Evolutionary conservation across 2,113 vertebrate genomes (phyloP).

Genomic region (Esox niger): DNA sequence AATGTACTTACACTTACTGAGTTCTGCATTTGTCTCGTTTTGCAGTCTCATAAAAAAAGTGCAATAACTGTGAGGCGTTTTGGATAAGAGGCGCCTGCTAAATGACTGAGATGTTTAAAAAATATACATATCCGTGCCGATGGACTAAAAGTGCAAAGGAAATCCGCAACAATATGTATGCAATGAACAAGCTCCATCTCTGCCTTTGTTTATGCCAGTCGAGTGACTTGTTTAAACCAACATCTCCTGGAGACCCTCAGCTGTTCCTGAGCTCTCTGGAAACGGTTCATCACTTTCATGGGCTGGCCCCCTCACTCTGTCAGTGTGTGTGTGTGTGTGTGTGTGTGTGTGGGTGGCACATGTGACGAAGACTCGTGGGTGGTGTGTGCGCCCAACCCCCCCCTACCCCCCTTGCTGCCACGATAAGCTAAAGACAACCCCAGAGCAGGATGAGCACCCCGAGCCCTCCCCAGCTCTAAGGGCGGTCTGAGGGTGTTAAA

Average conservation of each 20-base stretch:
- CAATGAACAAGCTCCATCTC: neutral
- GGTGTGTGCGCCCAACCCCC: too few relatives aligned
- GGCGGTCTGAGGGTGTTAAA: neutral
- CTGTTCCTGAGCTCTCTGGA: conserved; percentile 14
- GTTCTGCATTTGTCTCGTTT: too few relatives aligned
- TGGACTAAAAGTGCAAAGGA: too few relatives aligned
- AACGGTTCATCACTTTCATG: neutral
- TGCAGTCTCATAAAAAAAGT: too few relatives aligned
- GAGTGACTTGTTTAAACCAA: neutral
- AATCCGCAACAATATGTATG: neutral
- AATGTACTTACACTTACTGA: too few relatives aligned
- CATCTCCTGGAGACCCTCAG: conserved; percentile 14
- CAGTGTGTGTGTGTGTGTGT: conserved; percentile 1
- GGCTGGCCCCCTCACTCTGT: neutral
- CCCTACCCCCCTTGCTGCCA: neutral
- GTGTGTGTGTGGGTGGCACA: conserved; percentile 16
- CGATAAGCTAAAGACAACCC: conserved; percentile 4
- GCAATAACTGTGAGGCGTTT: too few relatives aligned
- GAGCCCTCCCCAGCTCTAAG: neutral
- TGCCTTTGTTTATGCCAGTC: neutral
- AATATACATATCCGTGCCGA: too few relatives aligned
- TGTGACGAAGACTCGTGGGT: conserved; percentile 13
- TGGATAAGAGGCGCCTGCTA: too few relatives aligned
- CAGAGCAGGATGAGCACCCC: neutral
- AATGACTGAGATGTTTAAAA: too few relatives aligned